A percentile compares a stretch with the other conserved stretches of the same genome.
These are phyloP conservation scores for Cyclina sinensis DNA, from an alignment of 1,140 invertebrate species.

Conservation along the genomic window DNA sequence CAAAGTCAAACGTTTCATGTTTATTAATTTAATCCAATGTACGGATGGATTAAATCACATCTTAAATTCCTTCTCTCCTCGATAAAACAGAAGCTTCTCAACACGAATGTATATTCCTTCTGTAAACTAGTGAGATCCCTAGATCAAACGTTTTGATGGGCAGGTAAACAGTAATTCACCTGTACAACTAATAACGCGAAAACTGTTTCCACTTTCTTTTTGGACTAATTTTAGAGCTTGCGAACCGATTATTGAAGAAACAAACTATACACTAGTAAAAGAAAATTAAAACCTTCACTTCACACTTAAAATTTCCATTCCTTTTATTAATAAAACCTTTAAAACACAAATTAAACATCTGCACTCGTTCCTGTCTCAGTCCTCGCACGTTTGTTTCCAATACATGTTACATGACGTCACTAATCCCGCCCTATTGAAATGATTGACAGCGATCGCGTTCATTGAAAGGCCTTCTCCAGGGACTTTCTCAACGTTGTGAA, in stretches of 20 bases:
- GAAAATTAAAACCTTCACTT: not conserved
- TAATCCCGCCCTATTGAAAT: slow-evolving; percentile 45
- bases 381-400: slow-evolving; percentile 56
- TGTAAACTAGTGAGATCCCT: slow-evolving; percentile 58
- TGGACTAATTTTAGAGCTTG: not conserved
- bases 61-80: not conserved
- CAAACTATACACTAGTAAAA: not conserved
- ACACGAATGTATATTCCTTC: slow-evolving; percentile 47
- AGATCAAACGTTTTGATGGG: slow-evolving; percentile 60
- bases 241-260: not conserved
- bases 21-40: slow-evolving; percentile 60
- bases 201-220: slow-evolving; percentile 29
- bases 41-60: slow-evolving; percentile 45
- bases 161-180: slow-evolving; percentile 49
- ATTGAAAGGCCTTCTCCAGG: not conserved
- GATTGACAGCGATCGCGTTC: slow-evolving; percentile 56
- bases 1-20: not conserved
- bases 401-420: slow-evolving; percentile 55
- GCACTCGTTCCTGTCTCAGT: not conserved
- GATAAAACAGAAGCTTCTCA: slow-evolving; percentile 60
- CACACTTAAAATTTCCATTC: not conserved
- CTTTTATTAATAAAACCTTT: slow-evolving; percentile 2
- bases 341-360: slow-evolving; percentile 17
- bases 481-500: slow-evolving; percentile 24
- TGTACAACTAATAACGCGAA: slow-evolving; percentile 52